Percentiles rank a stretch among this genome's conserved stretches.
phyloP scores from a whole-genome alignment of 2,888 invertebrate genomes.

The Sclerodermus sp. region DNA sequence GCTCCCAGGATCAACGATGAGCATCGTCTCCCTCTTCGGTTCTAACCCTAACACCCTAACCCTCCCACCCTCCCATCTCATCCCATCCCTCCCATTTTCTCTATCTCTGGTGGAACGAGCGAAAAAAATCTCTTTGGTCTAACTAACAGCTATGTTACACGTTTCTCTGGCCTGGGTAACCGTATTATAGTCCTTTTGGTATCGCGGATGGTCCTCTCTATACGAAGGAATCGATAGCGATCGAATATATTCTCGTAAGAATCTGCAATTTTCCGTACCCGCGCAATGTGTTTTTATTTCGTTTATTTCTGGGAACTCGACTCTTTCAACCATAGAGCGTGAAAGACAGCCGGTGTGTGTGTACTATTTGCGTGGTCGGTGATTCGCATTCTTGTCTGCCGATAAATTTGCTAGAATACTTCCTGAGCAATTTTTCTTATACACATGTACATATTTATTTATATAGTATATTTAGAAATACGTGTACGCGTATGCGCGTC shows the following conservation, averaged over 20 bases:
- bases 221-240: too few relatives aligned
- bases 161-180: too few relatives aligned
- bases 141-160: too few relatives aligned
- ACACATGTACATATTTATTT: too few relatives aligned
- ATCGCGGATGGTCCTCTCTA: too few relatives aligned
- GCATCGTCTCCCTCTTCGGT: slow-evolving; percentile 4
- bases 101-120: too few relatives aligned
- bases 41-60: background rate
- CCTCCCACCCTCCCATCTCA: background rate
- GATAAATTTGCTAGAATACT: slow-evolving; percentile 8
- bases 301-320: slow-evolving; percentile 38
- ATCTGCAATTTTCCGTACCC: background rate
- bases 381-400: slow-evolving; percentile 32
- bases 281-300: background rate
- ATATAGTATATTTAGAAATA: too few relatives aligned
- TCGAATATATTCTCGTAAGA: too few relatives aligned
- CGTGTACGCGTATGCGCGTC: too few relatives aligned
- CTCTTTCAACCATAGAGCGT: slow-evolving; percentile 45
- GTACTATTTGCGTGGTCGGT: slow-evolving; percentile 40
- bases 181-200: too few relatives aligned
- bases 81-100: background rate
- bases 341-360: slow-evolving; percentile 52
- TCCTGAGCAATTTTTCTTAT: too few relatives aligned
- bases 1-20: slow-evolving; percentile 30
- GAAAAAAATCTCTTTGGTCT: too few relatives aligned